Base-by-base conservation (phyloP, 2,797 vertebrate genomes). In the Parotocinclus haroldoi region DNA sequence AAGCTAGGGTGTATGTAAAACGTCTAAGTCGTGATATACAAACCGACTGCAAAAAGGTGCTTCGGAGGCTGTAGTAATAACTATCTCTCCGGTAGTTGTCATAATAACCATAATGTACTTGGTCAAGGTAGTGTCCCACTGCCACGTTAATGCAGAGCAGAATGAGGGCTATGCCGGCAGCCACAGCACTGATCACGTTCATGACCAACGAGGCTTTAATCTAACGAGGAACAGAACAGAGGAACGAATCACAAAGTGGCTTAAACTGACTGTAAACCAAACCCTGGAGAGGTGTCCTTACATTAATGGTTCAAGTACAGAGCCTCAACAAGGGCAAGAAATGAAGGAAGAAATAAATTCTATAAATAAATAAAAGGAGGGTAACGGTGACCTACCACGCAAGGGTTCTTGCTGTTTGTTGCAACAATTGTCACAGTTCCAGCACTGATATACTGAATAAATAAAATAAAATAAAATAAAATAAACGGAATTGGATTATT, bases 371-470 rank as follows among this genome's bases (percentile, higher is more conserved):
- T 27, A 5, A 27, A 27, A 5, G 27, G 5, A 27, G 27, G 27
- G 27, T 42, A 12, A 17, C 18, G 27, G 40, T 13, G 19, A 55
- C 52, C 7, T 64, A 71, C 69, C 62, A 4, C 0, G 37, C 61
- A 58, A 12, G 1, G 3, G 3, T 14, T 4, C 1, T 19, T 9
- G 9, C 39, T 58, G 6, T 54, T 71, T 14, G 38, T 38, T 0
- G 55, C 54, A 4, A 27, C 14, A 38, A 58, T 13, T 7, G 40
- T 14, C 7, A 64, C 38, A 54, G 19, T 17, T 16, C 61, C 68
- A 10, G 68, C 16, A 3, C 19, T 14, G 49, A 71, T 38, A 39
- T 64, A 45, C 68, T 71, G 10, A n/a, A 16, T 2, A 6, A 51
- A 3, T 1, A 14, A 42, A 42, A 38, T 3, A 11, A 45, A 6